Evolutionary conservation across 92 coral and sea anemone genomes (phyloP), one percentile per base, ranked within the genome.

Genomic region (Parazoanthus swiftii): DNA sequence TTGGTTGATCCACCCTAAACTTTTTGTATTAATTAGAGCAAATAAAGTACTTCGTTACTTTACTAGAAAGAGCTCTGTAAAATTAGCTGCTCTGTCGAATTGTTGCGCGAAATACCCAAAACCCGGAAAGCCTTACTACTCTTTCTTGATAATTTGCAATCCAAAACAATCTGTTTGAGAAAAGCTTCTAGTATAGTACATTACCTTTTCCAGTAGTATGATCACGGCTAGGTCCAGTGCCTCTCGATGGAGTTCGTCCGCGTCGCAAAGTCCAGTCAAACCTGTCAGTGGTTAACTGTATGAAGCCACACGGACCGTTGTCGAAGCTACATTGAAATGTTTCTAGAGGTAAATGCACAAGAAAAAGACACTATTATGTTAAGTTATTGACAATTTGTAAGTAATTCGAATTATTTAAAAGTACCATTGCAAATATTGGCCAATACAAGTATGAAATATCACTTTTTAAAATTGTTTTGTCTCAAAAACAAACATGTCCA

Each of bases 191-290:
- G n/a, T 63, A 23, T 20, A 77, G 4, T 2, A 33, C 14, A 51
- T 56, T 80, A 80, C 84, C 84, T 51, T 59, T 11, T 18, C 86
- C 86, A 83, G 86, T 79, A 25, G 82, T 83, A 72, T 83, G 86
- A 51, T 83, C 86, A 43, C 78, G 58, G n/a, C 78, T 83, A 5
- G 91, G 91, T 25, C 91, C 91, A 2, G 91, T 89, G 42, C 75
- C 80, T 26, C 11, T 10, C 7, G 91, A 89, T 20, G 91, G 81
- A 6, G 91, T 89, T 44, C 71, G 18, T 8, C 85, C 79, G 14
- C 82, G 74, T 8, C 50, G n/a, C 56, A 89, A 74, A 38, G 91
- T 33, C 91, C 91, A 89, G 65, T 89, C 76, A 56, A 89, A 89
- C 44, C 56, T 35, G 67, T 89, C 88, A 74, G 18, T 21, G 6